phyloP scores from a whole-genome alignment of 2,113 vertebrate species.

The Chaenocephalus aceratus region DNA sequence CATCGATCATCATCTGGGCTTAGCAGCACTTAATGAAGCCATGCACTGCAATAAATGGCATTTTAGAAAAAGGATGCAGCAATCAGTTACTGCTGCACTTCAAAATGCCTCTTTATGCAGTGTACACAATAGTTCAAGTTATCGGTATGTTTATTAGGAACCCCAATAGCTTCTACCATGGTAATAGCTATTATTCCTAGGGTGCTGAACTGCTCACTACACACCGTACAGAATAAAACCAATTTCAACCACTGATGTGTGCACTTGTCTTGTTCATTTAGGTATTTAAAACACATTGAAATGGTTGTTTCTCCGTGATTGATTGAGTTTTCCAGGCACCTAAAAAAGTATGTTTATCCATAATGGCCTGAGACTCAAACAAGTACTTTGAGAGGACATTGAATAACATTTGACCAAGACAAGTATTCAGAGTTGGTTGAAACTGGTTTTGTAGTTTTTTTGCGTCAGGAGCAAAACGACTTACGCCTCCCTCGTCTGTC shows the following conservation, averaged over 20 bases:
- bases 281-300: constrained; percentile 51
- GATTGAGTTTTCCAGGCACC: constrained; percentile 30
- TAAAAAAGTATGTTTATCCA: neutral
- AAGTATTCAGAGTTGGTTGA: constrained; percentile 64
- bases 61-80: constrained; percentile 32
- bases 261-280: neutral
- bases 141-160: constrained; percentile 1
- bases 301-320: constrained; percentile 24
- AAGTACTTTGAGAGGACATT: constrained; percentile 17
- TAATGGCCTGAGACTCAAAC: constrained; percentile 25
- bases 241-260: constrained; percentile 62
- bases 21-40: constrained; percentile 33
- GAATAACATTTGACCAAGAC: constrained; percentile 34
- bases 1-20: constrained; percentile 11
- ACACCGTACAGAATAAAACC: constrained; percentile 22
- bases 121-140: constrained; percentile 5
- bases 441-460: constrained; percentile 50
- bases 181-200: constrained; percentile 10
- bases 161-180: constrained; percentile 23
- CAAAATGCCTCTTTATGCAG: constrained; percentile 53
- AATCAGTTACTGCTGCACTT: constrained; percentile 1
- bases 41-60: constrained; percentile 50
- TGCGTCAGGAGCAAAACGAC: constrained; percentile 76
- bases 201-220: constrained; percentile 23
- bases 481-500: constrained; percentile 91